These are phyloP conservation scores for Lerema accius DNA, from an alignment of 1,140 invertebrate genomes.

Conservation along the genomic window DNA sequence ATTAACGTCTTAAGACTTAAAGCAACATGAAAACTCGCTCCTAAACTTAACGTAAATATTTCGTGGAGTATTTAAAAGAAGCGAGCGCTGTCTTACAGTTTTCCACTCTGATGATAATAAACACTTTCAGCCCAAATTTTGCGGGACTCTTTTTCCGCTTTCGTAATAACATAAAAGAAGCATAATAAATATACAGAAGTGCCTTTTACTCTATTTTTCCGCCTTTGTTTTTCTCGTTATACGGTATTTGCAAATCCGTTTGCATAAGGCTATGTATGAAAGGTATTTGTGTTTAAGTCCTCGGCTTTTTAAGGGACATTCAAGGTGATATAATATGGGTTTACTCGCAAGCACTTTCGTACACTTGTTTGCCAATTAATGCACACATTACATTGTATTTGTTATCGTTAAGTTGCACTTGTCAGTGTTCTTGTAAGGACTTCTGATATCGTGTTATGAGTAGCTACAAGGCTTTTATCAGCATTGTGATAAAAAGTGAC, in stretches of 20 bases:
- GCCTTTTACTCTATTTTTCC: neutral
- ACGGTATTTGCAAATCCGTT: neutral
- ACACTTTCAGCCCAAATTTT: neutral
- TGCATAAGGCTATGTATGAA: slow-evolving; percentile 9
- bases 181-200: neutral
- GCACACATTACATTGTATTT: too few species aligned
- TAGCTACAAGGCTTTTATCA: too few species aligned
- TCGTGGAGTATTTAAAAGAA: neutral
- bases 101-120: neutral
- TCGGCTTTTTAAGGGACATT: neutral
- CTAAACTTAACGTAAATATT: neutral
- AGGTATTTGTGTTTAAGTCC: neutral
- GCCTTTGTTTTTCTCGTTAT: neutral
- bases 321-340: neutral
- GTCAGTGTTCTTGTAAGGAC: too few species aligned
- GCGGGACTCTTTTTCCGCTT: neutral
- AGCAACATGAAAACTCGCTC: slow-evolving; percentile 16
- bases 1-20: too few species aligned
- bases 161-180: neutral
- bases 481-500: too few species aligned
- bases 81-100: neutral
- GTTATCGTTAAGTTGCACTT: too few species aligned
- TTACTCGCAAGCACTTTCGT: too few species aligned
- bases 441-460: too few species aligned
- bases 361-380: too few species aligned